Percentiles rank a stretch among this genome's conserved stretches.
These are phyloP conservation scores for Paragorgia papillata DNA, from an alignment of 92 coral and sea anemone genomes.

Conservation along the genomic window DNA sequence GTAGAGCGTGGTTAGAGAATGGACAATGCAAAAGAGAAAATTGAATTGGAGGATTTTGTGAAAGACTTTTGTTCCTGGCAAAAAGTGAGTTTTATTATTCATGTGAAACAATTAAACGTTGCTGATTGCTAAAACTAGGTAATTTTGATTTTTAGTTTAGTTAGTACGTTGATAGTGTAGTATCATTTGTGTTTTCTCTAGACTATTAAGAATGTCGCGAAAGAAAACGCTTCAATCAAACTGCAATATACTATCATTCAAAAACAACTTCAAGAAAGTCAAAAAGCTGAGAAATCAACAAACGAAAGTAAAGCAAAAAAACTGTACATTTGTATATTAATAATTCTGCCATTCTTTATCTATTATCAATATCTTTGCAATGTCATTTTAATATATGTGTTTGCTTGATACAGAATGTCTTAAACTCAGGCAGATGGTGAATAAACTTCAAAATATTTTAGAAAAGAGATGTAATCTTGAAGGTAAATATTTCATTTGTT, in stretches of 20 bases:
- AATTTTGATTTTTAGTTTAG: neutral
- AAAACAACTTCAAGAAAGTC: slow-evolving; percentile 75
- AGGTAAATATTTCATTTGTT: slow-evolving; percentile 67
- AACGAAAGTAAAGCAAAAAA: slow-evolving; percentile 63
- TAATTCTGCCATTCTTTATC: neutral
- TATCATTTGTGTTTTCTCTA: slow-evolving; percentile 13
- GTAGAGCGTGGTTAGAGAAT: neutral
- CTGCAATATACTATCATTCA: slow-evolving; percentile 61
- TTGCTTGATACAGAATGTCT: slow-evolving; percentile 53
- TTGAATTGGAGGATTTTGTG: slow-evolving; percentile 67
- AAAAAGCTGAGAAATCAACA: slow-evolving; percentile 71
- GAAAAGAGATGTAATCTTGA: slow-evolving; percentile 83
- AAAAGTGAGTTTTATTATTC: slow-evolving; percentile 70
- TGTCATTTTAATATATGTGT: neutral
- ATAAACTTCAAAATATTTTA: slow-evolving; percentile 75
- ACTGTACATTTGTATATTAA: neutral
- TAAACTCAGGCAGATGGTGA: slow-evolving; percentile 76
- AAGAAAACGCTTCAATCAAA: slow-evolving; percentile 71
- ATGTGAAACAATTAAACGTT: neutral
- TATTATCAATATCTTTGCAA: neutral
- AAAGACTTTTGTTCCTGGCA: slow-evolving; percentile 86
- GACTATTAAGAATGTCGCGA: slow-evolving; percentile 67
- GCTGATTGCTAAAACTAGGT: neutral
- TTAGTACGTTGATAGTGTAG: neutral
- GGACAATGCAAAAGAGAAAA: slow-evolving; percentile 37